Base-by-base conservation (phyloP, 53 echinoderm and acorn worm genomes). In the Stichopus horrens region DNA sequence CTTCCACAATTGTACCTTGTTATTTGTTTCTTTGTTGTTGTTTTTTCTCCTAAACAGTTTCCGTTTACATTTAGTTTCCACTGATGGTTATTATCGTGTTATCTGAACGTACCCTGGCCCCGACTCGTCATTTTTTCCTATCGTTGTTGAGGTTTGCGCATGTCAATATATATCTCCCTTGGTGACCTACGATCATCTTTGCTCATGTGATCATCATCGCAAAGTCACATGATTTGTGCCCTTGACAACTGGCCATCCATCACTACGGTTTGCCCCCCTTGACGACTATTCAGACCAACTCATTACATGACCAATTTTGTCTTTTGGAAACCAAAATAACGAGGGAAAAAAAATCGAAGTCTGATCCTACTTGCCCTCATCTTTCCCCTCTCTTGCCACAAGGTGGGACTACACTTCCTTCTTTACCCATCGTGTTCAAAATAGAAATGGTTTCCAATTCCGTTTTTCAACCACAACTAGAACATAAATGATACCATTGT, bases 401-500 rank as follows among this genome's bases (percentile, higher is more conserved):
- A 53, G 52, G 54, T 10, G 14, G 10, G 79, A 19, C n/a, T 10
- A 19, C 19, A 81, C 81, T 56, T 81, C 57, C 81, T 77, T 9
- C 71, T 71, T 58, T 53, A 81, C 81, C 81, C 81, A 81, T 81
- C 81, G 57, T 81, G 81, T 81, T 55, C 55, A 81, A 58, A 21
- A 7, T 56, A 81, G 56, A 55, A 57, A 56, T 81, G 81, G 81
- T 81, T 81, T 81, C 81, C 55, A 21, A 58, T 81, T 81, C 81
- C 81, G 20, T 9, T 77, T 56, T n/a, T 57, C 16, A 58, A 81
- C 81, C 81, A 81, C 81, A 81, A 57, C 56, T 53, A 81, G 81
- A 81, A 81, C 81, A 81, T 59, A 59, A 81, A 81, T 81, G 81
- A 81, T 81, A 81, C 81, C 81, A 81, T 81, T 81, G 81, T 81